These are phyloP conservation scores for Dasyurus viverrinus DNA, from an alignment of 2,113 vertebrate genomes.

Conservation along the genomic window DNA sequence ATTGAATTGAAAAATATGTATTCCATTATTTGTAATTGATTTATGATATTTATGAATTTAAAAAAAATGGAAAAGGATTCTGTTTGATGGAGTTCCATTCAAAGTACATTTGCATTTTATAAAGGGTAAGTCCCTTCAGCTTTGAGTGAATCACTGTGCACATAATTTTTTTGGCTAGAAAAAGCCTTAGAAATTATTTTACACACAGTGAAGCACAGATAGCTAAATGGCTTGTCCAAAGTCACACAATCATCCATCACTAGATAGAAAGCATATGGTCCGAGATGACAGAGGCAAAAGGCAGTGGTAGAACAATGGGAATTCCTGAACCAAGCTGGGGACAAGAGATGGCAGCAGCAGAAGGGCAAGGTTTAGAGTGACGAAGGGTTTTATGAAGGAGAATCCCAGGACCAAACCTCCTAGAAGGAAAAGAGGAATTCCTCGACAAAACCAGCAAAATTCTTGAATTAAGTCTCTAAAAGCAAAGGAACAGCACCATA, in stretches of 20 bases:
- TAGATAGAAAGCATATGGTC: background rate
- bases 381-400: background rate
- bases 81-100: background rate
- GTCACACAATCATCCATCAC: background rate
- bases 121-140: background rate
- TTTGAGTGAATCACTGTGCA: background rate
- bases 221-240: background rate
- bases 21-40: slow-evolving; percentile 3
- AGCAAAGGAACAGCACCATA: background rate
- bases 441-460: background rate
- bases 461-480: background rate
- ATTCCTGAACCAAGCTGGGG: background rate
- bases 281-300: background rate
- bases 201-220: background rate
- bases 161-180: background rate
- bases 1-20: background rate
- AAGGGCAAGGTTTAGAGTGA: background rate
- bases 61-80: background rate
- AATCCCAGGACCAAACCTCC: background rate
- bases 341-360: background rate
- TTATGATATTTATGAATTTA: slow-evolving; percentile 31
- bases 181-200: background rate
- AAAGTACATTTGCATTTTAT: background rate
- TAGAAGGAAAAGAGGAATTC: background rate
- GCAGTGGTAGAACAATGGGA: background rate